phyloP scores from a whole-genome alignment of 2,888 invertebrate species.

The Entomobrya proxima region DNA sequence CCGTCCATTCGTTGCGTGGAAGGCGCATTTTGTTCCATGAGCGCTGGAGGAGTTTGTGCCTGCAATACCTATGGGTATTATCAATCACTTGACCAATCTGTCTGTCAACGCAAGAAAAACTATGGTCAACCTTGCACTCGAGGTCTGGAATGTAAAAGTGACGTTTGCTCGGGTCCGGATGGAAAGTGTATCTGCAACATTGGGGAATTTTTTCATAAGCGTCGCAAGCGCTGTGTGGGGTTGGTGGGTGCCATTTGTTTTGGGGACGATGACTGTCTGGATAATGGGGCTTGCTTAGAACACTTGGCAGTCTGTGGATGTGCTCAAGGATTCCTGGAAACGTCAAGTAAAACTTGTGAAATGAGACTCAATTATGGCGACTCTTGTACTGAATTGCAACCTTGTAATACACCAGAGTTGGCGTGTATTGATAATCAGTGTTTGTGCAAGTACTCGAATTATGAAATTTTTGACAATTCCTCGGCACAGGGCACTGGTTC shows the following conservation, averaged over 20 bases:
- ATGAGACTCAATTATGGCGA: slow-evolving; percentile 64
- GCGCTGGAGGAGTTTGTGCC: slow-evolving; percentile 69
- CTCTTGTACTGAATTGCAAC: slow-evolving; percentile 38
- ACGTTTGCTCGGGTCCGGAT: slow-evolving; percentile 60
- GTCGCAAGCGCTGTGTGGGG: slow-evolving; percentile 63
- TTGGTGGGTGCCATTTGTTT: slow-evolving; percentile 66
- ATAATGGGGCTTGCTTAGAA: slow-evolving; percentile 63
- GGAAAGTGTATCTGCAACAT: slow-evolving; percentile 68
- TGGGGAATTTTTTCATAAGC: slow-evolving; percentile 69
- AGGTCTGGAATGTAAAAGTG: slow-evolving; percentile 65
- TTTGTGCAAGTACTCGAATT: slow-evolving; percentile 65
- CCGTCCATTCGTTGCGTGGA: slow-evolving; percentile 67
- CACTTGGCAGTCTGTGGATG: slow-evolving; percentile 66
- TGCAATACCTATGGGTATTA: slow-evolving; percentile 70
- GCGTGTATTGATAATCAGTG: slow-evolving; percentile 67
- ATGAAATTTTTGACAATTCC: slow-evolving; percentile 66
- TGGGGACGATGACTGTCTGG: slow-evolving; percentile 69
- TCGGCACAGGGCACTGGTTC: slow-evolving; percentile 22
- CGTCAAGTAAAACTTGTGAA: slow-evolving; percentile 60
- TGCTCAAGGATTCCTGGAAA: slow-evolving; percentile 55
- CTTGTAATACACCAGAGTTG: slow-evolving; percentile 69
- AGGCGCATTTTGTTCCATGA: slow-evolving; percentile 71
- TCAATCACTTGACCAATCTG: slow-evolving; percentile 56
- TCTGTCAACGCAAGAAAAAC: slow-evolving; percentile 66
- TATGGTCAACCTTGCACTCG: slow-evolving; percentile 64